Percentiles rank a stretch among this genome's conserved stretches.
These are phyloP conservation scores for Paracentrotus lividus DNA, from an alignment of 53 echinoderm and acorn worm genomes.

Conservation along the genomic window DNA sequence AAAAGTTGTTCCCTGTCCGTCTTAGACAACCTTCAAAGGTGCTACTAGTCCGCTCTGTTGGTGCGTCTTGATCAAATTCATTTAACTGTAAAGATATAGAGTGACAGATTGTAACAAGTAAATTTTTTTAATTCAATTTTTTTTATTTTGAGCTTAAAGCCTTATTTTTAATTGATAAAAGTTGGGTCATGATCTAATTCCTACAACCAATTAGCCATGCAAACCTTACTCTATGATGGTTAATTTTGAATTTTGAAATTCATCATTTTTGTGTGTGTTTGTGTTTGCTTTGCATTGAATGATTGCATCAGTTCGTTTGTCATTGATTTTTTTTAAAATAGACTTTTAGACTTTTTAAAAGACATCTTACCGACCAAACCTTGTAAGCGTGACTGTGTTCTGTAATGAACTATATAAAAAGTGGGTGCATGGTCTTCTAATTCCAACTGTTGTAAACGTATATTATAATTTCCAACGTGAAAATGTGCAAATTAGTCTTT, in stretches of 20 bases:
- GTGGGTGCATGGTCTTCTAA: too few species aligned
- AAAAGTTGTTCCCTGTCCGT: slow-evolving; percentile 33
- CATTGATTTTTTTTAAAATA: too few species aligned
- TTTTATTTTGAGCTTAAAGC: background rate
- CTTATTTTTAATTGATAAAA: background rate
- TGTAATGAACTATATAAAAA: too few species aligned
- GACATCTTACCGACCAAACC: too few species aligned
- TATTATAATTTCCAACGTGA: too few species aligned
- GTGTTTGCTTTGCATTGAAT: too few species aligned
- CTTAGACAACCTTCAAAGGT: slow-evolving; percentile 31
- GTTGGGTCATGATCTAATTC: slow-evolving; percentile 2
- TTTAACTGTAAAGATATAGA: background rate
- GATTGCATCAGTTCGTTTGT: too few species aligned
- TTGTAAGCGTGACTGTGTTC: too few species aligned
- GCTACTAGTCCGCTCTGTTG: background rate
- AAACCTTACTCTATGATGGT: background rate
- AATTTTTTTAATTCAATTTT: background rate
- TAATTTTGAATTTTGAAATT: background rate
- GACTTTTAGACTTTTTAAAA: too few species aligned
- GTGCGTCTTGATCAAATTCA: background rate
- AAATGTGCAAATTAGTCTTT: too few species aligned
- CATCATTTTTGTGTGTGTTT: background rate
- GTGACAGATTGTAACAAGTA: background rate
- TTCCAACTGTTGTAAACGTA: too few species aligned
- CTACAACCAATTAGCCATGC: too few species aligned